A percentile compares a stretch with the other conserved stretches of the same genome.
Evolutionary conservation across 2,888 invertebrate species (phyloP).

Genomic region (Synanthedon tipuliformis): DNA sequence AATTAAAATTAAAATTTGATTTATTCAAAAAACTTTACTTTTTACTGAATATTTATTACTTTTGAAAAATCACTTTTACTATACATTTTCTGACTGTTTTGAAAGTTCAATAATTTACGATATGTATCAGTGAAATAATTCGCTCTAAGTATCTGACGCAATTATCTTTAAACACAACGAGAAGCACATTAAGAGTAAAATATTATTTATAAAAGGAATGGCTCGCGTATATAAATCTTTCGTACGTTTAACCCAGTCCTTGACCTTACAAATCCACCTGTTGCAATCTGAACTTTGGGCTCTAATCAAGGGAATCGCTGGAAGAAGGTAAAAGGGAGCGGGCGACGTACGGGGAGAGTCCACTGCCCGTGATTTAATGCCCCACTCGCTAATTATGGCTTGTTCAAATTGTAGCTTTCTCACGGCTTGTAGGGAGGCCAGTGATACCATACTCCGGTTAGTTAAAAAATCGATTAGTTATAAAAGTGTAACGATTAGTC

Average conservation of each 20-base stretch:
- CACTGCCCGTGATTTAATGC: constrained; percentile 59
- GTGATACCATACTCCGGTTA: constrained; percentile 13
- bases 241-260: constrained; percentile 23
- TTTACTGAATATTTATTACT: no score
- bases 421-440: constrained; percentile 37
- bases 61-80: no score
- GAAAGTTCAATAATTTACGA: no score
- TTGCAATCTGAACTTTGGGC: constrained; percentile 38
- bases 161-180: no score
- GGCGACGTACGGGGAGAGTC: constrained; percentile 16
- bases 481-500: no score
- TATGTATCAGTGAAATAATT: no score
- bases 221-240: neutral
- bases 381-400: constrained; percentile 64
- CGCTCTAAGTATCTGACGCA: no score
- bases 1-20: no score
- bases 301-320: constrained; percentile 34
- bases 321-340: constrained; percentile 7
- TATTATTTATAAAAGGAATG: neutral
- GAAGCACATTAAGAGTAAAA: no score
- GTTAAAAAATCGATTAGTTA: no score
- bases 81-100: no score
- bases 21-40: no score
- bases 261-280: constrained; percentile 55
- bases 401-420: constrained; percentile 69